Evolutionary conservation across 2,888 invertebrate genomes (phyloP), one percentile per base, ranked within the genome.

Genomic region (Noctua janthina): DNA sequence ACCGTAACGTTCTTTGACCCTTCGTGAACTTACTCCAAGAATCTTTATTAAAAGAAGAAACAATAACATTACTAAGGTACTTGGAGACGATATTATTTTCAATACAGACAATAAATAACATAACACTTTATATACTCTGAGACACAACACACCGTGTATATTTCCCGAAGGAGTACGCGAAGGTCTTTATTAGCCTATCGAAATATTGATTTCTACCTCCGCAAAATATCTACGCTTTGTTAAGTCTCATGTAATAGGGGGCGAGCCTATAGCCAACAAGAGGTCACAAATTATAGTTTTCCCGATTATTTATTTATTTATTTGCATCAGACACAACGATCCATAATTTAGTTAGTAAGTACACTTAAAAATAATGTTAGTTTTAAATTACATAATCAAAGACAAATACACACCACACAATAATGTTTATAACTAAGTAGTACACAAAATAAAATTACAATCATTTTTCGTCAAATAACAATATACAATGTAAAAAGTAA

Each of bases 1-100:
- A 76, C 88, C 80, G 64, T 83, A 78, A 87, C 87, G 69, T 73
- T 59, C 76, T 88, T 83, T 80, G 84, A 87, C 74, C 88, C 64
- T 76, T 66, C 39, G 35, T 59, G 74, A 83, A 86, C 74, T 76
- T 79, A 59, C 51, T 75, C 67, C 56, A 69, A 56, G 29, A 69
- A 74, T 76, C 51, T 79, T 56, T 68, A 59, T 68, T 66, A 35
- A 62, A 51, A 67, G 56, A 49, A 72, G 15, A n/a, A 17, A 46
- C 11, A n/a, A 23, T 43, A n/a, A 67, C n/a, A 15, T 67, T 43
- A 43, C 1, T 6, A n/a, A 67, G 66, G 23, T 67, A 67, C 67
- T 67, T n/a, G 23, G 43, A 67, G 7, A 23, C 6, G 6, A 23
- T 67, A 67, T 15, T 7, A 43, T 43, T n/a, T 43, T 67, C 15